phyloP scores from a whole-genome alignment of 2,888 invertebrate genomes.

The Germaria angustata region DNA sequence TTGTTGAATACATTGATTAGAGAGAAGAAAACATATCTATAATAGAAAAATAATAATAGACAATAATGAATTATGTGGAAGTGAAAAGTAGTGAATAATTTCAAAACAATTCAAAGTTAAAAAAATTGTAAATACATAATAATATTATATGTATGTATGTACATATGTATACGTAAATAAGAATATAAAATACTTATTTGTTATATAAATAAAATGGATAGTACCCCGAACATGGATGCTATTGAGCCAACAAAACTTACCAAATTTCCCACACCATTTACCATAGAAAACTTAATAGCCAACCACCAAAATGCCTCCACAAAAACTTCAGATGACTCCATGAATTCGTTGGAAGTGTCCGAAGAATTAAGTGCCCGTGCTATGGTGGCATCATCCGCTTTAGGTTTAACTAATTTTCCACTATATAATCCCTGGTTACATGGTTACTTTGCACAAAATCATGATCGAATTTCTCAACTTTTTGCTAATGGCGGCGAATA shows the following conservation, averaged over 20 bases:
- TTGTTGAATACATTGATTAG: constrained; percentile 30
- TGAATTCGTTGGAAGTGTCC: constrained; percentile 46
- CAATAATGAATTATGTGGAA: constrained; percentile 24
- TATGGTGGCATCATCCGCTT: constrained; percentile 74
- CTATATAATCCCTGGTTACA: constrained; percentile 80
- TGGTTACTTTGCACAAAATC: constrained; percentile 79
- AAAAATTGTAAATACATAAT: neutral
- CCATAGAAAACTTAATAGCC: constrained; percentile 79
- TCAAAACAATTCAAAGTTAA: neutral
- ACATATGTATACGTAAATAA: neutral
- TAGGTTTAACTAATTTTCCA: constrained; percentile 78
- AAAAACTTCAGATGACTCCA: constrained; percentile 41
- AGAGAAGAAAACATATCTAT: neutral
- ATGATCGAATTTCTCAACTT: constrained; percentile 78
- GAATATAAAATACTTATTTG: constrained; percentile 4
- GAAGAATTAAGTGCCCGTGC: constrained; percentile 74
- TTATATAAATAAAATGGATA: constrained; percentile 60
- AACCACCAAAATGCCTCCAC: constrained; percentile 68
- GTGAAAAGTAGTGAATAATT: neutral
- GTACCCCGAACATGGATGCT: constrained; percentile 61
- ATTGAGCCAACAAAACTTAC: constrained; percentile 71
- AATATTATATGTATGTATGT: no score
- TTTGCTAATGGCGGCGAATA: constrained; percentile 69
- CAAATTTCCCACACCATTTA: constrained; percentile 79
- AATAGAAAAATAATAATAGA: constrained; percentile 9